phyloP scores from a whole-genome alignment of 2,797 vertebrate species.

The Argentina silus region DNA sequence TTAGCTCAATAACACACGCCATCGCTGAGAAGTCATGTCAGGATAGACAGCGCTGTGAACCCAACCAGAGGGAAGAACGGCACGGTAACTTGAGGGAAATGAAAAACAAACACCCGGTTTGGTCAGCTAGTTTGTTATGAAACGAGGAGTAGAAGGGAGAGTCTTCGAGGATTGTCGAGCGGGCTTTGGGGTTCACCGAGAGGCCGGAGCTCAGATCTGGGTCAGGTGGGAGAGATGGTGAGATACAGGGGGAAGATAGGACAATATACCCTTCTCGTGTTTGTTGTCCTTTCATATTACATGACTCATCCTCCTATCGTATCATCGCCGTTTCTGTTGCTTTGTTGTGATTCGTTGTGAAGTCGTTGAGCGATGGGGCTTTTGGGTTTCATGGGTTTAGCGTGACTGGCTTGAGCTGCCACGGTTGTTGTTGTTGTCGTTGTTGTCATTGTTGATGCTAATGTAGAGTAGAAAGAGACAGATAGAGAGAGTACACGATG shows the following conservation, averaged over 20 bases:
- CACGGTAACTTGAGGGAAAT: conserved; percentile 24
- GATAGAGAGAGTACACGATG: no score
- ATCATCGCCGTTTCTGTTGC: no score
- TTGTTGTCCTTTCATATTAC: no score
- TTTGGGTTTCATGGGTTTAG: no score
- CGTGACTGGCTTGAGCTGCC: no score
- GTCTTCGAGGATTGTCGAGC: conserved; percentile 48
- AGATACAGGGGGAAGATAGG: conserved; percentile 36
- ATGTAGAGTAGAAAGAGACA: background rate
- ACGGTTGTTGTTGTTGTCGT: no score
- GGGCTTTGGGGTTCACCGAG: conserved; percentile 57
- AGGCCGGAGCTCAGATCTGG: conserved; percentile 59
- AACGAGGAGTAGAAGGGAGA: background rate
- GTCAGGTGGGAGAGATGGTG: conserved; percentile 39
- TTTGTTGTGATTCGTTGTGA: no score
- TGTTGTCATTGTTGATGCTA: background rate
- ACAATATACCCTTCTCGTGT: conserved; percentile 13
- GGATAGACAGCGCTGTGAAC: conserved; percentile 39
- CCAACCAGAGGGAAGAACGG: conserved; percentile 50
- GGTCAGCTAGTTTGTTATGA: conserved; percentile 46
- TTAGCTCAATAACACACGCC: conserved; percentile 32
- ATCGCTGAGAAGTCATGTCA: conserved; percentile 57
- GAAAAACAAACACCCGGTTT: conserved; percentile 2
- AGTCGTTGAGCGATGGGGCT: no score
- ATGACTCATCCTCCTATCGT: no score